Conservation (phyloP, 2,888 invertebrate genomes). For the Apamea epomidion region DNA sequence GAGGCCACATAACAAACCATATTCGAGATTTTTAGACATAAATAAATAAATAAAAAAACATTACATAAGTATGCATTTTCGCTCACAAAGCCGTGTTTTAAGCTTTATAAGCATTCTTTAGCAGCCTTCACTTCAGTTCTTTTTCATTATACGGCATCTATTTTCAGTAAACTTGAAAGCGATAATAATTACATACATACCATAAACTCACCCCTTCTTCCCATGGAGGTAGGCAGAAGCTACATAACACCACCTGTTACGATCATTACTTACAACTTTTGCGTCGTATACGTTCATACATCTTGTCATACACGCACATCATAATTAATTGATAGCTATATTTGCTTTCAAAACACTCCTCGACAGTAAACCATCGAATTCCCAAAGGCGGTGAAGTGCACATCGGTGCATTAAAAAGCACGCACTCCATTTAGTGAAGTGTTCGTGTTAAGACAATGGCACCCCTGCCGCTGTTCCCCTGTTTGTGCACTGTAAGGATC, state of each 20-base stretch:
- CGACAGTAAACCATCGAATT: slow-evolving; percentile 32
- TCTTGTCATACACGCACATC: neutral
- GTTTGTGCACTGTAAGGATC: slow-evolving; percentile 63
- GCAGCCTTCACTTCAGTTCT: neutral
- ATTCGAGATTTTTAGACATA: neutral
- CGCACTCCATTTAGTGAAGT: slow-evolving; percentile 70
- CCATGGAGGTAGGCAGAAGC: too few species aligned
- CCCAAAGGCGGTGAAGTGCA: slow-evolving; percentile 57
- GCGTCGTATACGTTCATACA: neutral
- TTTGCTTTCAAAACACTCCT: slow-evolving; percentile 41
- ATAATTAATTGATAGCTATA: slow-evolving; percentile 25
- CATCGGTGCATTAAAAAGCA: slow-evolving; percentile 69
- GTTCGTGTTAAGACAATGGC: slow-evolving; percentile 71
- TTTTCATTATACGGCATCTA: neutral
- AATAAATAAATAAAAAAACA: too few species aligned
- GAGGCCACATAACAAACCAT: neutral
- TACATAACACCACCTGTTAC: too few species aligned
- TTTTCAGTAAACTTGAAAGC: neutral
- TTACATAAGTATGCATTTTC: neutral
- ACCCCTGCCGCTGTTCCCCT: slow-evolving; percentile 58
- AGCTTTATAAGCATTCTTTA: neutral
- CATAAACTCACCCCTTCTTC: too few species aligned
- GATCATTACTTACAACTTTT: neutral
- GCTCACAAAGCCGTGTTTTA: neutral
- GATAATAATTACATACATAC: neutral